phyloP scores from a whole-genome alignment of 2,113 vertebrate genomes.

The Nesoenas mayeri region DNA sequence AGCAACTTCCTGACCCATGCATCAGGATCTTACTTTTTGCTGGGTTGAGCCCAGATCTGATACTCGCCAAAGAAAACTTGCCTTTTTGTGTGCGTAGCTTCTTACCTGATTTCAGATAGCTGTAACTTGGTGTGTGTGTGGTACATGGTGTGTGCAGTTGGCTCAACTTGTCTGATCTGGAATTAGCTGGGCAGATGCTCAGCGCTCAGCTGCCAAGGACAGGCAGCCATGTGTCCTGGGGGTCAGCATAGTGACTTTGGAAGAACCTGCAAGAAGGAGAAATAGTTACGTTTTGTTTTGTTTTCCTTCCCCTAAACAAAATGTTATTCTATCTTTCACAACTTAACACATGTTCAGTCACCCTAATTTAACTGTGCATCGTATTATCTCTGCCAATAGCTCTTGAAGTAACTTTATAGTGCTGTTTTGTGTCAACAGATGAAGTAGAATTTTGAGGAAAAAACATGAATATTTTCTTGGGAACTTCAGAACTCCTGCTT shows the following conservation, averaged over 20 bases:
- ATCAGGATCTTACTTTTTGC: not conserved
- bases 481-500: not conserved
- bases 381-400: not conserved
- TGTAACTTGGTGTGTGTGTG: not conserved
- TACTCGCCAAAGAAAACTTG: not conserved
- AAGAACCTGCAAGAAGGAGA: not conserved
- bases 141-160: not conserved
- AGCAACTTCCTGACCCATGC: not conserved
- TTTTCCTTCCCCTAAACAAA: not conserved
- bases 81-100: not conserved
- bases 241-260: too few species aligned
- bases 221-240: rapidly evolving
- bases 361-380: not conserved
- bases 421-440: not conserved
- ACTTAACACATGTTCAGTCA: not conserved
- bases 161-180: not conserved
- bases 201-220: not conserved
- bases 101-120: not conserved
- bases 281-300: not conserved
- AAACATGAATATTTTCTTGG: not conserved
- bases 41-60: not conserved
- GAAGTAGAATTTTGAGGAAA: not conserved
- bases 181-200: not conserved
- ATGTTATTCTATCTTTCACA: not conserved
- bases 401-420: not conserved